Conservation (phyloP, 2,888 invertebrate species). For the Smittia sp. region DNA sequence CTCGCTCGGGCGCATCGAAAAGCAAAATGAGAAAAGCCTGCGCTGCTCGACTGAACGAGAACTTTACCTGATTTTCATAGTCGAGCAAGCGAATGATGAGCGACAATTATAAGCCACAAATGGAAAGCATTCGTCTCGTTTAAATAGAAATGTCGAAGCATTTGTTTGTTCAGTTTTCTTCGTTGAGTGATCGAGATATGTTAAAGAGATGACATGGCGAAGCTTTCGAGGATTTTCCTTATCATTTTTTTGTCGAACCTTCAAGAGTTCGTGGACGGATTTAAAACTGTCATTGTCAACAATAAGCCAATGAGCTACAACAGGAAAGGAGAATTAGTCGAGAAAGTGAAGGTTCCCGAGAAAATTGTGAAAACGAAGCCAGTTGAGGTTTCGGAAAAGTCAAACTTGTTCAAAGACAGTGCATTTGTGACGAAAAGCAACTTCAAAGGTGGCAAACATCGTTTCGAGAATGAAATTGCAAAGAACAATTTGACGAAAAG, state of each 20-base stretch:
- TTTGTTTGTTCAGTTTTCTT: background rate
- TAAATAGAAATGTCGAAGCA: slow-evolving; percentile 15
- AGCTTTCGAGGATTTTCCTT: background rate
- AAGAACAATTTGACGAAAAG: background rate
- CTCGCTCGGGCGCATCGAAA: background rate
- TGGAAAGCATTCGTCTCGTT: background rate
- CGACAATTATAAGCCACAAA: slow-evolving; percentile 17
- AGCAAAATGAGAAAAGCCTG: background rate
- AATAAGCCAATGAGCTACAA: slow-evolving; percentile 20
- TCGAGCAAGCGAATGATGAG: slow-evolving; percentile 24
- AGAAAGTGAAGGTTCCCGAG: background rate
- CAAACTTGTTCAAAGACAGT: slow-evolving; percentile 19
- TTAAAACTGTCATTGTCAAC: slow-evolving; percentile 18
- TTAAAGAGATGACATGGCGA: slow-evolving; percentile 7
- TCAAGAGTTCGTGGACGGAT: background rate
- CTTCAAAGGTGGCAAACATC: background rate
- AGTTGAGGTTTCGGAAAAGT: background rate
- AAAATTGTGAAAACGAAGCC: background rate
- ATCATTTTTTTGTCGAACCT: background rate
- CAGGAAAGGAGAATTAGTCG: background rate
- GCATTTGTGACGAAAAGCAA: slow-evolving; percentile 2
- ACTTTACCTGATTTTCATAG: slow-evolving; percentile 29
- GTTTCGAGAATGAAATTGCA: slow-evolving; percentile 12
- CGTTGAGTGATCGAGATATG: background rate
- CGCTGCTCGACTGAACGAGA: background rate